Percentiles rank a stretch among this genome's conserved stretches.
phyloP scores from a whole-genome alignment of 2,888 invertebrate genomes.

The Pharmacophagus antenor region DNA sequence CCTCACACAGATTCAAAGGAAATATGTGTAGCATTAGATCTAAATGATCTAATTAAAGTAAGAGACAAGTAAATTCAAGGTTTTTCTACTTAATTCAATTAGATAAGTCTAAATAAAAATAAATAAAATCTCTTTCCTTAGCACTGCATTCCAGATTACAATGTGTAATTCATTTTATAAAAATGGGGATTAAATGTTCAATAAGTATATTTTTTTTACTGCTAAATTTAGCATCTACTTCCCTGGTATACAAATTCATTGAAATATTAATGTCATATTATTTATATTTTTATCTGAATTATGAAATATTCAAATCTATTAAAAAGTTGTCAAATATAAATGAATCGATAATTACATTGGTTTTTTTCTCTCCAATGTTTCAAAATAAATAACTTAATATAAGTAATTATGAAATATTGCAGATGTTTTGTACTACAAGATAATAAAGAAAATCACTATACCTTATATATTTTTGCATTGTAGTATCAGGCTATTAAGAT shows the following conservation, averaged over 20 bases:
- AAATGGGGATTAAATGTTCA: constrained; percentile 73
- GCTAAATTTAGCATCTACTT: not conserved
- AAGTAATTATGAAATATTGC: too few species aligned
- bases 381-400: too few species aligned
- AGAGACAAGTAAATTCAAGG: constrained; percentile 72
- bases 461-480: too few species aligned
- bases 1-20: constrained; percentile 77
- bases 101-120: constrained; percentile 72
- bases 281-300: not conserved
- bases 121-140: constrained; percentile 59
- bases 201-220: constrained; percentile 46
- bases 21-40: constrained; percentile 79
- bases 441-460: too few species aligned
- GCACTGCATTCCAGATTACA: constrained; percentile 77
- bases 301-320: too few species aligned
- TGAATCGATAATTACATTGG: too few species aligned
- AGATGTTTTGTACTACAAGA: too few species aligned
- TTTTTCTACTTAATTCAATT: constrained; percentile 67
- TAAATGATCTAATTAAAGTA: constrained; percentile 78
- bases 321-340: too few species aligned
- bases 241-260: not conserved
- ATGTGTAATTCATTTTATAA: constrained; percentile 73
- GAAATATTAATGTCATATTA: not conserved
- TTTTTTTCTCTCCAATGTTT: too few species aligned
- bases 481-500: too few species aligned